Percentiles rank a stretch among this genome's conserved stretches.
These are phyloP conservation scores for Eupithecia abbreviata DNA, from an alignment of 2,888 invertebrate genomes.

Conservation along the genomic window DNA sequence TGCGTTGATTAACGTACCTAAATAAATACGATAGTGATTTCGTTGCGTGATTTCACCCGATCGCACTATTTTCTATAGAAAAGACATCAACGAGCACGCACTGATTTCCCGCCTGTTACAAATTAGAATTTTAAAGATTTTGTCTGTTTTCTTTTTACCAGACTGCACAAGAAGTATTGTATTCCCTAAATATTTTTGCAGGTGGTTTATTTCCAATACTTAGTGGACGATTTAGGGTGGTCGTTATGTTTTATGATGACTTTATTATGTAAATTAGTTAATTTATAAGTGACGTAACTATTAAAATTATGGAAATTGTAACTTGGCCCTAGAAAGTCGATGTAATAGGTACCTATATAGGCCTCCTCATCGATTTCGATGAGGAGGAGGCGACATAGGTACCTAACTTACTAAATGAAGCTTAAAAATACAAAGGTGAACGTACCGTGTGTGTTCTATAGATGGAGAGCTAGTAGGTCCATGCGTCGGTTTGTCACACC, in stretches of 20 bases:
- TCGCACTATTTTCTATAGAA: conserved; percentile 44
- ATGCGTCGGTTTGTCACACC: conserved; percentile 25
- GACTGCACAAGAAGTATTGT: background rate
- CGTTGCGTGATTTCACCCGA: background rate
- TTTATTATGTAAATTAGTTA: background rate
- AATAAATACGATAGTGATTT: background rate
- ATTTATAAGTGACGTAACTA: background rate
- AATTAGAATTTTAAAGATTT: background rate
- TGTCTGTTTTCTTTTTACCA: background rate
- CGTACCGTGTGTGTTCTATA: background rate
- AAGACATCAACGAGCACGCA: conserved; percentile 58
- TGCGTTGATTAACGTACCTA: background rate
- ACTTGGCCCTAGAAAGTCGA: too few species aligned
- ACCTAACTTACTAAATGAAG: background rate
- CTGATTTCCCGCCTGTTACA: conserved; percentile 16
- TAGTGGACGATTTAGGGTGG: background rate
- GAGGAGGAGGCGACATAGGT: background rate
- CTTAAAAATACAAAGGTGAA: background rate
- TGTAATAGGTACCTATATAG: background rate
- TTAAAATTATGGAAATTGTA: background rate
- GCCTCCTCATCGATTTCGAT: too few species aligned
- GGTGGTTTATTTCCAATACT: background rate
- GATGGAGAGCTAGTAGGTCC: background rate
- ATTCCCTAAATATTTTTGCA: background rate
- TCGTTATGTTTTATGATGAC: background rate